A percentile compares a stretch with the other conserved stretches of the same genome.
These are phyloP conservation scores for Lepidurus apus DNA, from an alignment of 1,140 invertebrate genomes.

Conservation along the genomic window DNA sequence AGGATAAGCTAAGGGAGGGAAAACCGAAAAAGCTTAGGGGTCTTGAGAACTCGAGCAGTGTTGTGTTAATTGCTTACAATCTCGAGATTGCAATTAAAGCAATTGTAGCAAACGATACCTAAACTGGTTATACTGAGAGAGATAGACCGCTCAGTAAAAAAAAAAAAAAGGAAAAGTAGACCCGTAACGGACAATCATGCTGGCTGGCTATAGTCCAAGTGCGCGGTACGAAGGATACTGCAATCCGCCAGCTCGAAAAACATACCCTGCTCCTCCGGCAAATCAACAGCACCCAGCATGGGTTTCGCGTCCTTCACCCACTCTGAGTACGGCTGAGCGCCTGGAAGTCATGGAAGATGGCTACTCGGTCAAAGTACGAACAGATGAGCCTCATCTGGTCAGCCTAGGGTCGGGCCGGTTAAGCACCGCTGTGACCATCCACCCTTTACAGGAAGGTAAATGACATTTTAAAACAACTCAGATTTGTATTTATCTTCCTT, in stretches of 20 bases:
- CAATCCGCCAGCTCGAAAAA: not conserved
- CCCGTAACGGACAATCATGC: not conserved
- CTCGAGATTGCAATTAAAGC: not conserved
- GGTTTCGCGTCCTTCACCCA: not conserved
- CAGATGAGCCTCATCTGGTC: slow-evolving; percentile 80
- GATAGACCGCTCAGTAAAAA: too few relatives aligned
- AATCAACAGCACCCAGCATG: slow-evolving; percentile 2
- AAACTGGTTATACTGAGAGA: too few relatives aligned
- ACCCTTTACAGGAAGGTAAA: slow-evolving; percentile 71
- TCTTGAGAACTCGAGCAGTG: not conserved
- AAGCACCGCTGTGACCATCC: slow-evolving; percentile 81
- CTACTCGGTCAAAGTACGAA: slow-evolving; percentile 66
- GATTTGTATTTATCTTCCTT: not conserved
- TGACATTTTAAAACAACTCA: not conserved
- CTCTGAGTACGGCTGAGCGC: slow-evolving; percentile 22
- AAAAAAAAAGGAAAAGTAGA: too few relatives aligned
- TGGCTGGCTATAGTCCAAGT: slow-evolving; percentile 6
- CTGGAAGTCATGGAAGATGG: slow-evolving; percentile 50
- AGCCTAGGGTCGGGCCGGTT: slow-evolving; percentile 78
- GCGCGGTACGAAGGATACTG: not conserved
- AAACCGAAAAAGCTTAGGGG: not conserved
- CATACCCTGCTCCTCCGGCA: not conserved
- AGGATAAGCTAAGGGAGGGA: not conserved
- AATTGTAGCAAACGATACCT: too few relatives aligned
- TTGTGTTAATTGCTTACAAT: too few relatives aligned